These are phyloP conservation scores for Poeciliopsis turrubarensis DNA, from an alignment of 2,113 vertebrate genomes.

Conservation along the genomic window DNA sequence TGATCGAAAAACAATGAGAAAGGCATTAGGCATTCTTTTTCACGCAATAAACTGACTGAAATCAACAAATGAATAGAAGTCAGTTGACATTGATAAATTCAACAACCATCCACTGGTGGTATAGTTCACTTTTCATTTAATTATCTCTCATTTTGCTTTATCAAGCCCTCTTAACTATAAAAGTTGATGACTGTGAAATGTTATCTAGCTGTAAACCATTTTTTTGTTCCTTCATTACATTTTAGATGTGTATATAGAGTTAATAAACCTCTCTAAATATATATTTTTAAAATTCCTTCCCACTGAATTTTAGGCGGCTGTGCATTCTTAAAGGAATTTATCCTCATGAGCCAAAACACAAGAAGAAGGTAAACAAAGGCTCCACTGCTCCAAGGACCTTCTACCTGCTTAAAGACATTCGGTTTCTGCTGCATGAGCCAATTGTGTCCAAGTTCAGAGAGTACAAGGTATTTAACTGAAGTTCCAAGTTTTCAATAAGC, in stretches of 20 bases:
- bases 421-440: slow-evolving; percentile 95
- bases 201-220: not conserved
- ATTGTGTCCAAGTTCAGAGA: slow-evolving; percentile 93
- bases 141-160: too few species aligned
- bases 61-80: not conserved
- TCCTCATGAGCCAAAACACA: slow-evolving; percentile 95
- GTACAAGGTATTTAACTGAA: slow-evolving; percentile 85
- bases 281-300: not conserved
- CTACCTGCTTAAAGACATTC: slow-evolving; percentile 95
- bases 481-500: not conserved
- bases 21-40: not conserved
- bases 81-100: not conserved
- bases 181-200: too few species aligned
- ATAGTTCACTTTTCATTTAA: too few species aligned
- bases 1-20: not conserved
- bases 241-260: not conserved
- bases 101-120: not conserved
- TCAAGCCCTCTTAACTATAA: too few species aligned
- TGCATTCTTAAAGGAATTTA: slow-evolving; percentile 98
- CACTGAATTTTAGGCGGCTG: slow-evolving; percentile 82
- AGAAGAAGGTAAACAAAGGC: slow-evolving; percentile 98
- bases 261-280: not conserved
- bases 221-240: not conserved
- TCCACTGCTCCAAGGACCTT: slow-evolving; percentile 92
- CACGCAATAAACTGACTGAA: not conserved